A percentile compares a stretch with the other conserved stretches of the same genome.
These are phyloP conservation scores for Theristicus caerulescens DNA, from an alignment of 2,113 vertebrate genomes.

Conservation along the genomic window DNA sequence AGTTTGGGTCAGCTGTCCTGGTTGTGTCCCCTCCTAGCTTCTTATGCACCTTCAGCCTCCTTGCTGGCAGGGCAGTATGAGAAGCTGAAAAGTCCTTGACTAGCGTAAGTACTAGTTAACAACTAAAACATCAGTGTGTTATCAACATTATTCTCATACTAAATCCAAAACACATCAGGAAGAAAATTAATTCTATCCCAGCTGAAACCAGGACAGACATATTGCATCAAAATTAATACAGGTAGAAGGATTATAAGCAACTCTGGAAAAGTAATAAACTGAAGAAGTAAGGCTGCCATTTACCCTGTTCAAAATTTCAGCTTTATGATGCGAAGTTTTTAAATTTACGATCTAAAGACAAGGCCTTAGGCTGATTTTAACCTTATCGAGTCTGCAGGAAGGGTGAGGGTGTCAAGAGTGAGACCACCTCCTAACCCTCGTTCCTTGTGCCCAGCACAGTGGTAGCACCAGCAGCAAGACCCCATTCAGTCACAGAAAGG, in stretches of 20 bases:
- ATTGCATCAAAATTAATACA: background rate
- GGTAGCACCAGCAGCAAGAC: background rate
- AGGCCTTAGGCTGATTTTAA: background rate
- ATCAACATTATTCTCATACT: no score
- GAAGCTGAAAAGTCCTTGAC: no score
- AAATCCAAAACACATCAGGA: no score
- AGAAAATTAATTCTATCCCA: no score
- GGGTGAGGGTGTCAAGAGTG: background rate
- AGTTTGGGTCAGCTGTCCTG: no score
- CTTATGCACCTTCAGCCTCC: no score
- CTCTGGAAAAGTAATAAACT: background rate
- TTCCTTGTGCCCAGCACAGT: background rate
- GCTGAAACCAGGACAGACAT: background rate
- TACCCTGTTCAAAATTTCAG: background rate
- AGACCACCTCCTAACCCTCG: rapidly evolving
- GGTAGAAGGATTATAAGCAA: background rate
- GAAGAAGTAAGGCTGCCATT: background rate
- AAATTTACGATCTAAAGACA: background rate
- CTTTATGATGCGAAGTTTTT: background rate
- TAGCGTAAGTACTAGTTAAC: no score
- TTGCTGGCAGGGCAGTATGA: no score
- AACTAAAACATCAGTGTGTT: no score
- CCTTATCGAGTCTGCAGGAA: background rate
- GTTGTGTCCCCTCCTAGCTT: no score
- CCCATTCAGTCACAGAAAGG: background rate